phyloP scores from a whole-genome alignment of 2,888 invertebrate species.

The Scaptomyza reducta region DNA sequence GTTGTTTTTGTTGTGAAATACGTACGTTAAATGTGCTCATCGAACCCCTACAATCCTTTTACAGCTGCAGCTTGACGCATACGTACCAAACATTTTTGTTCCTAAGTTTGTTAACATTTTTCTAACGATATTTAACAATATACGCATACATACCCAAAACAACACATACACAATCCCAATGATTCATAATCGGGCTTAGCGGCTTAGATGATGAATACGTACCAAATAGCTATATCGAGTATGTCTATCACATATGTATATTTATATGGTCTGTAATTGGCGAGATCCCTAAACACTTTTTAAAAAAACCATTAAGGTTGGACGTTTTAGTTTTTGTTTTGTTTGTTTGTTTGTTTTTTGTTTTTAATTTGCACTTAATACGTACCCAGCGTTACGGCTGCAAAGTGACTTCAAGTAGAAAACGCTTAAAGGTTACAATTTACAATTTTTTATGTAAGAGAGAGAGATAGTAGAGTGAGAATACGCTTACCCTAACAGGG shows the following conservation, averaged over 20 bases:
- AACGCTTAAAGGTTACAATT: conserved; percentile 59
- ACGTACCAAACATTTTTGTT: conserved; percentile 44
- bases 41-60: conserved; percentile 41
- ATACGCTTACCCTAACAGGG: conserved; percentile 70
- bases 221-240: conserved; percentile 46
- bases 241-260: conserved; percentile 42
- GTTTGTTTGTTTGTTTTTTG: conserved; percentile 2
- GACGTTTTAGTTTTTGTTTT: conserved; percentile 28
- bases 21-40: conserved; percentile 55
- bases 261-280: conserved; percentile 27
- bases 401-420: conserved; percentile 66
- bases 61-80: conserved; percentile 44
- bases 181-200: conserved; percentile 20
- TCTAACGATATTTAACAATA: conserved; percentile 44
- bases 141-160: conserved; percentile 40
- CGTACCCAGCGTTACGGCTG: conserved; percentile 67
- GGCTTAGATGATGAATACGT: conserved; percentile 46
- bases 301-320: conserved; percentile 24
- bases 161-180: conserved; percentile 40
- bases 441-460: conserved; percentile 17
- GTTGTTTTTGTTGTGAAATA: conserved; percentile 34
- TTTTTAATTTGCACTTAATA: conserved; percentile 56
- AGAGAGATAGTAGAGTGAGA: conserved; percentile 31
- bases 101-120: conserved; percentile 23
- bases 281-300: conserved; percentile 42